Percentiles rank a stretch among this genome's conserved stretches.
Evolutionary conservation across 2,797 vertebrate species (phyloP).

Genomic region (Oreonectes daqikongensis): DNA sequence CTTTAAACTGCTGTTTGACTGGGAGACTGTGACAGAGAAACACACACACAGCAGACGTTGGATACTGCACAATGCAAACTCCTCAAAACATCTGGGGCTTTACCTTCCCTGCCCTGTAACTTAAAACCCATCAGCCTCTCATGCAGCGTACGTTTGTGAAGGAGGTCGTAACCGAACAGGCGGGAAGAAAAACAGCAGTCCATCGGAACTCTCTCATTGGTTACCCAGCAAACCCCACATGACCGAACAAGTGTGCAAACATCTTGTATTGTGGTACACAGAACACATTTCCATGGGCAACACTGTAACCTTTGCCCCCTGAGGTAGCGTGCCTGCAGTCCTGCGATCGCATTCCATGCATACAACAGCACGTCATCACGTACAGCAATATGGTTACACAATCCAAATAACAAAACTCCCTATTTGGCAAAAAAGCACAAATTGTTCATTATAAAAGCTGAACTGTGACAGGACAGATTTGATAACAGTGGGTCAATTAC

Average conservation of each 20-base stretch:
- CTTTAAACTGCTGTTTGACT: slow-evolving; percentile 94
- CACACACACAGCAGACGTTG: neutral
- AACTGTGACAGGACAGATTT: too few relatives aligned
- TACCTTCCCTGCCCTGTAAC: slow-evolving; percentile 57
- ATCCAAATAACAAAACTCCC: slow-evolving; percentile 4
- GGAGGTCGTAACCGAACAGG: slow-evolving; percentile 40
- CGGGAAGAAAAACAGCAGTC: slow-evolving; percentile 32
- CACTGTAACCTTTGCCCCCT: slow-evolving; percentile 51
- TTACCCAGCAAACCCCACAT: slow-evolving; percentile 22
- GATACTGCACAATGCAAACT: slow-evolving; percentile 39
- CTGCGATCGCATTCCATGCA: slow-evolving; percentile 15
- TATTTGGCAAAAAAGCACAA: slow-evolving; percentile 8
- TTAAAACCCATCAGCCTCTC: slow-evolving; percentile 50
- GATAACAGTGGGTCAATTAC: neutral
- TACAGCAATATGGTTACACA: slow-evolving; percentile 49
- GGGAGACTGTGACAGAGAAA: slow-evolving; percentile 81
- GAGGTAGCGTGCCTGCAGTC: slow-evolving; percentile 22
- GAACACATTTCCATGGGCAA: slow-evolving; percentile 46
- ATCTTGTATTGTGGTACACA: slow-evolving; percentile 50
- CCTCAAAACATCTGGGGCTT: slow-evolving; percentile 51
- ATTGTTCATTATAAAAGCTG: too few relatives aligned
- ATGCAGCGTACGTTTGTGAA: slow-evolving; percentile 41
- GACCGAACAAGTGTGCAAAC: slow-evolving; percentile 41
- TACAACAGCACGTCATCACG: slow-evolving; percentile 35
- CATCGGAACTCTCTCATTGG: neutral